Evolutionary conservation across 2,797 vertebrate species (phyloP), one percentile per base, ranked within the genome.

Genomic region (Chloroceryle inda): DNA sequence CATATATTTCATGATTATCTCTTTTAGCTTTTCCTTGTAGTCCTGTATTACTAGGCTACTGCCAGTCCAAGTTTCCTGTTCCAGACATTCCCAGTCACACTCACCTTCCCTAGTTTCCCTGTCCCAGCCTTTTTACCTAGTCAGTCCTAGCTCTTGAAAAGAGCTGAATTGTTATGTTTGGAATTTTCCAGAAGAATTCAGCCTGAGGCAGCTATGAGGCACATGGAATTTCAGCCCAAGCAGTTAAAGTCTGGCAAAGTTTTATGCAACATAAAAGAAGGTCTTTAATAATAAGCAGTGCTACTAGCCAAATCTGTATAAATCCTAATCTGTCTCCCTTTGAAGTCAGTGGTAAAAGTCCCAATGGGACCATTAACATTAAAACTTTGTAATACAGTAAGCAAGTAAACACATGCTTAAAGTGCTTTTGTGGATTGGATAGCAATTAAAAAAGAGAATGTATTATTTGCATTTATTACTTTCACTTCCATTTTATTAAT

Each of bases 291-390:
- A 91, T 37, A 88, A 91, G 35, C 69, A 72, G 11, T 35, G 31
- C 22, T 58, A 68, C 53, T 74, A 72, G 69, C 58, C 79, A 94
- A 95, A 94, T 88, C 35, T 63, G 40, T 86, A 42, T 78, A 85
- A 95, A 92, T 91, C 89, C 53, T 89, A 91, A 88, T 81, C 79
- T 88, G 38, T 6, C 64, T 94, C 31, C 22, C 76, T 97, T 96
- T 97, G 96, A 97, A 91, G 96, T 92, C 31, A 66, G 40, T 56
- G 55, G 35, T 86, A 94, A 89, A 92, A 94, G 63, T 42, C 69
- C 58, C 79, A 91, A 29, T 78, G 63, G 31, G 74, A 66, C 55
- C 44, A 91, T 90, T 96, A 81, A 79, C 69, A 94, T 86, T 84
- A 89, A 89, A 85, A 84, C 87, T 77, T 88, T 86, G 66, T 80